Base-by-base conservation (phyloP, 2,797 vertebrate genomes). In the Merluccius polli region DNA sequence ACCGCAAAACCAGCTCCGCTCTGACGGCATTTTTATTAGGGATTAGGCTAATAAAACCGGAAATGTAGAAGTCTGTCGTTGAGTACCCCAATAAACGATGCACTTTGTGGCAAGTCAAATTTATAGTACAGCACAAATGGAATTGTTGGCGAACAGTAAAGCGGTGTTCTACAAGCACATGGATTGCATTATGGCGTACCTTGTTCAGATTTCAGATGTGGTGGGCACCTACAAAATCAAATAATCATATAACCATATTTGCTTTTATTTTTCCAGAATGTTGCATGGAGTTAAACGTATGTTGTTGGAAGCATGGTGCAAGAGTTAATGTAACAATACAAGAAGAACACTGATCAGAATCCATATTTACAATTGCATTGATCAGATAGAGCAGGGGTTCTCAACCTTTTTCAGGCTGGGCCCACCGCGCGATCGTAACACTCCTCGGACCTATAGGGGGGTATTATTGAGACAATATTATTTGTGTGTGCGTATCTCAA, bases 1-100 rank as follows among this genome's bases (percentile, higher is more conserved):
- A 83, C 78, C 82, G 81, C 71, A 73, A 77, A 77, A 86, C 81
- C 86, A 83, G 72, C 77, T 79, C 52, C 52, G 85, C 88, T 86
- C 88, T 90, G 91, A 89, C 90, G 88, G 88, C 78, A 80, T 88
- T 86, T 92, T 92, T 91, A 93, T 91, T 33, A 21, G 69, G 82
- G 91, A 86, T 89, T 90, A 83, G 88, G 84, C 76, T 83, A 65
- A 48, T 77, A 63, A 63, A 63, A 7, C 21, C 48, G 18, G 41
- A 44, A 44, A 84, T 88, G 89, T 85, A 81, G 76, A 89, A 84
- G 80, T 75, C 27, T 85, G 79, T 86, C 78, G 63, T 82, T 79
- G 80, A 32, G 81, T 71, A 81, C 79, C 81, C 67, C 82, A 78
- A 24, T 31, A 73, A 52, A 73, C 18, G 1, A 11, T 7, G 72